A percentile compares a stretch with the other conserved stretches of the same genome.
Evolutionary conservation across 2,113 vertebrate species (phyloP).

Genomic region (Fregata magnificens): DNA sequence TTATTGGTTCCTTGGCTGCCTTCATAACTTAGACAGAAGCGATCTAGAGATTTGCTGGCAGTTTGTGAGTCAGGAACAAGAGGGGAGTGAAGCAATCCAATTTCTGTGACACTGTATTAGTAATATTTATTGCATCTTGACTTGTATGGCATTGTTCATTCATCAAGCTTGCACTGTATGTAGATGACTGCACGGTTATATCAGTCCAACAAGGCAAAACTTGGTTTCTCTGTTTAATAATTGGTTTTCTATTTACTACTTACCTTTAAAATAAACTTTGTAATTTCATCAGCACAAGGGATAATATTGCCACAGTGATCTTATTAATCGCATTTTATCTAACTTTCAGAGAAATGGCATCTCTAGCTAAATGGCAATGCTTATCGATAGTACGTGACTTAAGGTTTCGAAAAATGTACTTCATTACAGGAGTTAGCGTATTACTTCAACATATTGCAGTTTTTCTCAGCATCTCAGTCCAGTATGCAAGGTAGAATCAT

Average conservation of each 20-base stretch:
- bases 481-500: not conserved
- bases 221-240: not conserved
- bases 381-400: not conserved
- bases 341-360: not conserved
- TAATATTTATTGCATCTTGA: slow-evolving; percentile 22
- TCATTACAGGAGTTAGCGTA: not conserved
- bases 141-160: not conserved
- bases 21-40: not conserved
- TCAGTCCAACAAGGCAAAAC: not conserved
- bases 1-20: not conserved
- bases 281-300: not conserved
- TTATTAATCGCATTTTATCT: not conserved
- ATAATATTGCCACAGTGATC: not conserved
- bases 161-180: not conserved
- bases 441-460: not conserved
- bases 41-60: not conserved
- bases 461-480: not conserved
- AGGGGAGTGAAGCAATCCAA: not conserved
- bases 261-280: not conserved
- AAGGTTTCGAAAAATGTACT: not conserved
- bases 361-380: not conserved
- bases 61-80: not conserved
- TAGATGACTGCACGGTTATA: not conserved
- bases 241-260: not conserved
- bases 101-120: slow-evolving; percentile 2